Base-by-base conservation (phyloP, 1,140 invertebrate genomes). In the Vanessa atalanta region DNA sequence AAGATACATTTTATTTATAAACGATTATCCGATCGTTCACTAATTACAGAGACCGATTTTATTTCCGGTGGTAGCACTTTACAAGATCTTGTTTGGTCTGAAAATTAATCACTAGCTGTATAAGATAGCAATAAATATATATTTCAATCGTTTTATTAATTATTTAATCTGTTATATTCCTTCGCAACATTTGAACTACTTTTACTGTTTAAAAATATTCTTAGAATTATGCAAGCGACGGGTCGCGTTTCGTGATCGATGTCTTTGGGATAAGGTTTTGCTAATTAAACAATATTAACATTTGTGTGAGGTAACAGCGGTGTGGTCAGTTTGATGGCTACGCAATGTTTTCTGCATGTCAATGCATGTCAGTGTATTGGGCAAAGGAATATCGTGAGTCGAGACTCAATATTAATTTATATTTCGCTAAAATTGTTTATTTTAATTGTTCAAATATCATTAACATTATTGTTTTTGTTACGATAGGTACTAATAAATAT, bases 211-310 rank as follows among this genome's bases (percentile, higher is more conserved):
- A 65, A 61, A 73, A 73, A 73, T 55, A 67, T 55, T 71, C 43
- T 69, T 66, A 63, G 20, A 66, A 69, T 87, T 87, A 86, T 69
- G 69, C 78, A 88, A 91, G 65, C 69, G 77, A 84, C 83, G 82
- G 81, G 80, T 85, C 85, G 79, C 83, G 85, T 82, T 86, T 88
- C 84, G 85, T 88, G 87, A 91, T 88, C 81, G 85, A 91, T 90
- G 84, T 83, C 84, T 89, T 83, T 84, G 79, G 84, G 83, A 87
- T 88, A 86, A 83, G 74, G 79, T 86, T 86, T 83, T 77, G 79
- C 77, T 89, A 89, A 91, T 89, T 91, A 89, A 83, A 87, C 86
- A 87, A 83, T 86, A 88, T 88, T 88, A 85, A 85, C 80, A 87
- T 87, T 85, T 74, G 79, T 76, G 71, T 86, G 83, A 78, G 82